phyloP scores from a whole-genome alignment of 2,113 vertebrate genomes.

The Galbula dea region DNA sequence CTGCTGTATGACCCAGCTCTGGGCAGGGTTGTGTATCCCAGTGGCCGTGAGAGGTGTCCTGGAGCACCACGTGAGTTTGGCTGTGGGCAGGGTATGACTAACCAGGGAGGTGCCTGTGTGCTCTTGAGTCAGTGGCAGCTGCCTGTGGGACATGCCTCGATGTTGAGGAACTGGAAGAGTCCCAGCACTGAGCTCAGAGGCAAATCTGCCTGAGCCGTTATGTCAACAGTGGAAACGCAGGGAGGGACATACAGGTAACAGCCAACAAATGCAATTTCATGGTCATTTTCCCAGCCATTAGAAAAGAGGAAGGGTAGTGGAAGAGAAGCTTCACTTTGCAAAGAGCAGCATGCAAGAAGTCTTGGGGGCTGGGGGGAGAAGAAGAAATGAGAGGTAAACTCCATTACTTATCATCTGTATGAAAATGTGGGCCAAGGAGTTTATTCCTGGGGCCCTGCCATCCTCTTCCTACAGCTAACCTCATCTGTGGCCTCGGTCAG shows the following conservation, averaged over 20 bases:
- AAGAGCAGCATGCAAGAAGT: background rate
- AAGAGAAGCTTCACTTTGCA: background rate
- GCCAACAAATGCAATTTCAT: background rate
- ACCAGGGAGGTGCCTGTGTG: background rate
- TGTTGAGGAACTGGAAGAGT: background rate
- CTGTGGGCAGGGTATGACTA: background rate
- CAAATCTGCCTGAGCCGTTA: background rate
- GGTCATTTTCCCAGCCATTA: background rate
- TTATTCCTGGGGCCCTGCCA: background rate
- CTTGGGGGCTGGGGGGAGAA: fast-evolving
- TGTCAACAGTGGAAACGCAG: fast-evolving
- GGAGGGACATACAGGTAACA: background rate
- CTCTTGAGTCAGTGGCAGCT: background rate
- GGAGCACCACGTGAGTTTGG: background rate
- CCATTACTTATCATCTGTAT: background rate
- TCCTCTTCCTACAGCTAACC: background rate
- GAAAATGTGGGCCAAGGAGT: background rate
- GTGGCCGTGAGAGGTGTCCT: background rate
- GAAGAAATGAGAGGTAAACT: background rate
- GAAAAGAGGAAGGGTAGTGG: background rate
- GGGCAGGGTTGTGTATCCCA: background rate
- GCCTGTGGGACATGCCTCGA: background rate
- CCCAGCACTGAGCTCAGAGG: background rate
- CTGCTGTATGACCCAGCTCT: background rate
- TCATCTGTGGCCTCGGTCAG: background rate